Percentiles rank a stretch among this genome's conserved stretches.
These are phyloP conservation scores for Plebejus anna DNA, from an alignment of 2,888 invertebrate genomes.

Conservation along the genomic window DNA sequence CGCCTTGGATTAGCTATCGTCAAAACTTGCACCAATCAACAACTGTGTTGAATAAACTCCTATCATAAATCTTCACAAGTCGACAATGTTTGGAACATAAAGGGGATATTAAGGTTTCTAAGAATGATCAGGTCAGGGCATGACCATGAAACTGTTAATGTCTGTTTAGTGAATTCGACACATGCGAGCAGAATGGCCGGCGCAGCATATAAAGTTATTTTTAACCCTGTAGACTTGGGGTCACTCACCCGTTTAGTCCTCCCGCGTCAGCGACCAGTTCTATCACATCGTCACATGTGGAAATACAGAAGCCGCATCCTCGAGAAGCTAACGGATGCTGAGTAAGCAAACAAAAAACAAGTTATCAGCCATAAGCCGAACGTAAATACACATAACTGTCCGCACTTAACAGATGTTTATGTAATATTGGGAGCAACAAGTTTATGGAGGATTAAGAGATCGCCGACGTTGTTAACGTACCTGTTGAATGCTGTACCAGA, in stretches of 20 bases:
- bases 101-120: conserved; percentile 46
- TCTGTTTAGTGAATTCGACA: conserved; percentile 78
- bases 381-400: conserved; percentile 21
- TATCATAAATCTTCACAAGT: background rate
- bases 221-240: conserved; percentile 75
- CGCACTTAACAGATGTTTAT: conserved; percentile 14
- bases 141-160: conserved; percentile 78
- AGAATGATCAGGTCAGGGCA: conserved; percentile 71
- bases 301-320: conserved; percentile 52
- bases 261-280: conserved; percentile 69
- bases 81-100: background rate
- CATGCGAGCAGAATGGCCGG: conserved; percentile 77
- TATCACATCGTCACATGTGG: conserved; percentile 71
- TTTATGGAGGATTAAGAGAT: conserved; percentile 7
- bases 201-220: conserved; percentile 69
- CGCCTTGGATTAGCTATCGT: background rate
- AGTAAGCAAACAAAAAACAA: conserved; percentile 24
- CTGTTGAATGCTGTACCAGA: background rate
- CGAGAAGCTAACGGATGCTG: conserved; percentile 31
- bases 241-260: conserved; percentile 75
- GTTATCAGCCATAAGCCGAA: conserved; percentile 1
- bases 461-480: background rate
- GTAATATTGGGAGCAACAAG: conserved; percentile 19
- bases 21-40: background rate
- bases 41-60: background rate